These are phyloP conservation scores for Leucozona laternaria DNA, from an alignment of 2,888 invertebrate species.

Conservation along the genomic window DNA sequence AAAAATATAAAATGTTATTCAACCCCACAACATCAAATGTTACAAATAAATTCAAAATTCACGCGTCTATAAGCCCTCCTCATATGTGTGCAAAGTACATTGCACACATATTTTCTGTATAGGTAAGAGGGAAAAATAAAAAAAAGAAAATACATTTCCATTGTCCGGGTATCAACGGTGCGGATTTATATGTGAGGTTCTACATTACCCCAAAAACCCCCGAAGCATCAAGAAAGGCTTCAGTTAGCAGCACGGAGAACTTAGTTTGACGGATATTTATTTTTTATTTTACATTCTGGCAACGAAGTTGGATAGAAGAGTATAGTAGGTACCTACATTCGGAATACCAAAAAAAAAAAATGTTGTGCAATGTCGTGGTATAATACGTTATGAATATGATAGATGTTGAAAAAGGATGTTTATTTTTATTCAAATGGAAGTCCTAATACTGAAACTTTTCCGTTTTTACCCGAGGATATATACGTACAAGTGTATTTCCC, in stretches of 20 bases:
- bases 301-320: background rate
- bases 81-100: background rate
- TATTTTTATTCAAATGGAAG: background rate
- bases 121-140: background rate
- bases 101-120: background rate
- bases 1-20: background rate
- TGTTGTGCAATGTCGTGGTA: background rate
- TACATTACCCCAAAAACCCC: conserved; percentile 21
- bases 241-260: conserved; percentile 22
- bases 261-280: conserved; percentile 5
- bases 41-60: background rate
- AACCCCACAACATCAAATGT: background rate
- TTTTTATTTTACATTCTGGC: background rate
- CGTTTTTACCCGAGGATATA: background rate
- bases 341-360: background rate
- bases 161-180: background rate
- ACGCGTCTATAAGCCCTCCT: background rate
- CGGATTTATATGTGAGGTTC: conserved; percentile 20
- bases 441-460: conserved; percentile 1
- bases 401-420: background rate
- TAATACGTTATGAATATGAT: conserved; percentile 1
- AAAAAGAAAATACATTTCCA: background rate
- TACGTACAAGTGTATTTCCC: background rate
- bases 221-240: conserved; percentile 20
- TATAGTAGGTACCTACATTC: background rate